Conservation (phyloP, 1,140 invertebrate genomes). For the Hycleus phaleratus region DNA sequence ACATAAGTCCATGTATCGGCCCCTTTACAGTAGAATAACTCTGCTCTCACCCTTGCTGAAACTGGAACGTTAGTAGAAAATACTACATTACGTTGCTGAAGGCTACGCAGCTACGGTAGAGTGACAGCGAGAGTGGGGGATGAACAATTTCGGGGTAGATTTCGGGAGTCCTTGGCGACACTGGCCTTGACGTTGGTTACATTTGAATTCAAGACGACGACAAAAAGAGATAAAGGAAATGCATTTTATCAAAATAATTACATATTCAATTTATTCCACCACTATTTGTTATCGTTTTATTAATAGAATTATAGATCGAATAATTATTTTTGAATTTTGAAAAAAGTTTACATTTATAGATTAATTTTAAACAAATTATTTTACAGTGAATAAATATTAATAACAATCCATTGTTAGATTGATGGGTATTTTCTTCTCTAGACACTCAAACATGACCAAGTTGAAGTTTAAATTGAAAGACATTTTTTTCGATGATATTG, state of each 20-base stretch:
- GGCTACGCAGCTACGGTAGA: constrained; percentile 14
- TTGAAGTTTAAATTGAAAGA: too few species aligned
- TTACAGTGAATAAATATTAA: too few species aligned
- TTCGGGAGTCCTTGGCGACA: not conserved
- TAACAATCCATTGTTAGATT: too few species aligned
- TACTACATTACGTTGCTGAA: constrained; percentile 12
- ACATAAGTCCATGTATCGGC: constrained; percentile 17
- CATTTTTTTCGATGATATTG: too few species aligned
- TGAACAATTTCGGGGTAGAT: not conserved
- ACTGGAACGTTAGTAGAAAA: constrained; percentile 8
- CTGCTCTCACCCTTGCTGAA: constrained; percentile 11
- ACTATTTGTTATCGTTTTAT: too few species aligned
- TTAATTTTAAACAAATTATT: too few species aligned
- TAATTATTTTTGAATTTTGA: too few species aligned
- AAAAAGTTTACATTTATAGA: too few species aligned
- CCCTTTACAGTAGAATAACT: constrained; percentile 12
- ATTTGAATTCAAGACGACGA: constrained; percentile 14
- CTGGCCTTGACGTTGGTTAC: constrained; percentile 14
- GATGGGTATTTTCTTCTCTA: not conserved
- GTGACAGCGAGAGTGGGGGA: constrained; percentile 10
- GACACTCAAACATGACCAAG: too few species aligned
- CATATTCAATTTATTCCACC: too few species aligned
- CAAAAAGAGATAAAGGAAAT: constrained; percentile 7
- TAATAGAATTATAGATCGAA: too few species aligned
- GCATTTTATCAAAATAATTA: not conserved